Evolutionary conservation across 2,113 vertebrate genomes (phyloP), one percentile per base, ranked within the genome.

Genomic region (Stigmatopora nigra): DNA sequence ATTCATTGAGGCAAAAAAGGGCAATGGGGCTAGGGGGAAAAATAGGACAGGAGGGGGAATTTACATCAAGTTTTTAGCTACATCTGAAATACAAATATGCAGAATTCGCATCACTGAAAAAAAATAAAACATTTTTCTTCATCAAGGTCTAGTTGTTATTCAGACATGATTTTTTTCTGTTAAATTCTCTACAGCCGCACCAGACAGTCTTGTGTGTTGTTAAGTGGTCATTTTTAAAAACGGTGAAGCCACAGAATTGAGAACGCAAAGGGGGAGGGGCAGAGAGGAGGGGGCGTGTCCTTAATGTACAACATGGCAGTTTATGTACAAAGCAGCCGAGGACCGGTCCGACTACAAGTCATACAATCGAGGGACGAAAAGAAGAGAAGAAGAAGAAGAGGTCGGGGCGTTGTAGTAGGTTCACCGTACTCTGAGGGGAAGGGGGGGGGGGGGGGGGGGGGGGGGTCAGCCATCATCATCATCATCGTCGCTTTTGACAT

Each of bases 71-170:
- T 94, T 93, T 92, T 95, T 95, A 98, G 94, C 95, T 97, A 98
- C 94, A 97, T 97, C 93, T 94, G 94, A 96, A 98, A 98, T 98
- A 98, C 95, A 99, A 98, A 98, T 96, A 97, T 96, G 95, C 93
- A 95, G 93, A 97, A 96, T 95, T 92, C 92, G 95, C 86, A 89
- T 95, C 92, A 96, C 94, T 97, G 94, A 90, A 93, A 81, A 55
- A 1, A 49, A 93, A 92, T 86, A 92, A 90, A 93, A 89, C 92
- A 89, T 91, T 91, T 93, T 95, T 95, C 93, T 93, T 93, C 93
- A 93, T 94, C 91, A 80, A 61, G 59, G 59, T 61, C 59, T 61
- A 60, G 36, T 41, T 61, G 58, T 61, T 61, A 61, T 19, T 61
- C 59, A 89, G 92, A 93, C 92, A 90, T 91, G 71, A 77, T 68